Evolutionary conservation across 1,140 invertebrate species (phyloP).

Genomic region (Drosophila saltans): DNA sequence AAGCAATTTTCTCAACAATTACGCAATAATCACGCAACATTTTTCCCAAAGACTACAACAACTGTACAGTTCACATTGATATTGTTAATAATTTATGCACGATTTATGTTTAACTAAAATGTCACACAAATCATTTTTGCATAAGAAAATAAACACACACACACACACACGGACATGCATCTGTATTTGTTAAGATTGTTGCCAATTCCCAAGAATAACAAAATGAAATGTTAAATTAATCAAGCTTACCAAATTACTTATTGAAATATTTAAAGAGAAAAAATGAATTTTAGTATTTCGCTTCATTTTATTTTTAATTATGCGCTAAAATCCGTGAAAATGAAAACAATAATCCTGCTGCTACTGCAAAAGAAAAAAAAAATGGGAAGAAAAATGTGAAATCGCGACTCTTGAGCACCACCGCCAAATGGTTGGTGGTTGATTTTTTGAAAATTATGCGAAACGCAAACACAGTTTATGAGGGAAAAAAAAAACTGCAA

Average conservation of each 20-base stretch:
- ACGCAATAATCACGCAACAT: slow-evolving; percentile 23
- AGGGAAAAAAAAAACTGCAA: slow-evolving; percentile 31
- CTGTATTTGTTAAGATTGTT: not conserved
- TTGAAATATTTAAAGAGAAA: too few relatives aligned
- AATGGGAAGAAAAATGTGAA: not conserved
- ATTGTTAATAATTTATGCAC: slow-evolving; percentile 56
- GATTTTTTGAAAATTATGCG: slow-evolving; percentile 54
- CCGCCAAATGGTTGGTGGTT: slow-evolving; percentile 34
- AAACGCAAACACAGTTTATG: slow-evolving; percentile 44
- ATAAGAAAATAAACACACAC: not conserved
- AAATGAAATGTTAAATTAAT: too few relatives aligned
- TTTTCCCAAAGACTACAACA: slow-evolving; percentile 27
- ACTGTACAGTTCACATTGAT: slow-evolving; percentile 16
- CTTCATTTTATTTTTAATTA: slow-evolving; percentile 61
- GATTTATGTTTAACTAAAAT: slow-evolving; percentile 23
- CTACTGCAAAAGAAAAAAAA: slow-evolving; percentile 19
- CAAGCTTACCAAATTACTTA: too few relatives aligned
- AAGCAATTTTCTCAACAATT: slow-evolving; percentile 68
- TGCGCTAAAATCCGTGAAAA: slow-evolving; percentile 69
- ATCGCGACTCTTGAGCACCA: slow-evolving; percentile 36
- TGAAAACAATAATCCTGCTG: slow-evolving; percentile 69
- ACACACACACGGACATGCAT: not conserved
- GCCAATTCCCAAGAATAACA: not conserved
- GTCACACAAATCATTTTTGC: slow-evolving; percentile 20
- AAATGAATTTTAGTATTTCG: slow-evolving; percentile 28